Conservation (phyloP, 2,888 invertebrate genomes). For the Andrena minutula region DNA sequence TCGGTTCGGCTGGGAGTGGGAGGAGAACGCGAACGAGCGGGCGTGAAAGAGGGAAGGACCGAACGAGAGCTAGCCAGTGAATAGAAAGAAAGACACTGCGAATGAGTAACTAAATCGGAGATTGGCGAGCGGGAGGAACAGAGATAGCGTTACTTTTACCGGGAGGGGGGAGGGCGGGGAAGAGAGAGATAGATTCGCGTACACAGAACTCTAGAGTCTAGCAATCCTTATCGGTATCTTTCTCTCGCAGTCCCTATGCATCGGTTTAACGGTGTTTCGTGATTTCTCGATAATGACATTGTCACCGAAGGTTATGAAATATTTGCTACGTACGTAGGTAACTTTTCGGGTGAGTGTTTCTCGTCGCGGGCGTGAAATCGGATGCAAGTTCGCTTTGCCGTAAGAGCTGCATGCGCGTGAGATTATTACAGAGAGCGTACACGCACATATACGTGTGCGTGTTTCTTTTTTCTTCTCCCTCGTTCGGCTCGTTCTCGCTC, state of each 20-base stretch:
- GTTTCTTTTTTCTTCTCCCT: constrained; percentile 27
- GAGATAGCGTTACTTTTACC: constrained; percentile 13
- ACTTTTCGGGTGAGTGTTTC: constrained; percentile 43
- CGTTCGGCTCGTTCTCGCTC: constrained; percentile 33
- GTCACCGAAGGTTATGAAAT: constrained; percentile 53
- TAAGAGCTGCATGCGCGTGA: background rate
- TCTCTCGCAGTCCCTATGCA: constrained; percentile 50
- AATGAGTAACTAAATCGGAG: constrained; percentile 9
- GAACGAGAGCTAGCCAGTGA: constrained; percentile 23
- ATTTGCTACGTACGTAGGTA: constrained; percentile 48
- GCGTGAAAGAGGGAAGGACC: constrained; percentile 24
- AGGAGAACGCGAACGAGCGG: constrained; percentile 26
- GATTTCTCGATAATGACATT: constrained; percentile 67
- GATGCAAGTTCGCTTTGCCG: constrained; percentile 16
- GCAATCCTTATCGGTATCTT: constrained; percentile 48
- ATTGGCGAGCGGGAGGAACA: constrained; percentile 2
- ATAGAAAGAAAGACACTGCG: constrained; percentile 6
- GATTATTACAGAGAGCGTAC: background rate
- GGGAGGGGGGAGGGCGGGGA: too few species aligned
- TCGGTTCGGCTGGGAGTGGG: background rate
- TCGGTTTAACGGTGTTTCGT: constrained; percentile 71
- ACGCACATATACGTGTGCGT: background rate
- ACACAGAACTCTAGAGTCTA: constrained; percentile 26
- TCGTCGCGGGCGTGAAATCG: constrained; percentile 18
- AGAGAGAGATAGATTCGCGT: constrained; percentile 17